Evolutionary conservation across 1,140 invertebrate species (phyloP), one percentile per base, ranked within the genome.

Genomic region (Bombus confusus): DNA sequence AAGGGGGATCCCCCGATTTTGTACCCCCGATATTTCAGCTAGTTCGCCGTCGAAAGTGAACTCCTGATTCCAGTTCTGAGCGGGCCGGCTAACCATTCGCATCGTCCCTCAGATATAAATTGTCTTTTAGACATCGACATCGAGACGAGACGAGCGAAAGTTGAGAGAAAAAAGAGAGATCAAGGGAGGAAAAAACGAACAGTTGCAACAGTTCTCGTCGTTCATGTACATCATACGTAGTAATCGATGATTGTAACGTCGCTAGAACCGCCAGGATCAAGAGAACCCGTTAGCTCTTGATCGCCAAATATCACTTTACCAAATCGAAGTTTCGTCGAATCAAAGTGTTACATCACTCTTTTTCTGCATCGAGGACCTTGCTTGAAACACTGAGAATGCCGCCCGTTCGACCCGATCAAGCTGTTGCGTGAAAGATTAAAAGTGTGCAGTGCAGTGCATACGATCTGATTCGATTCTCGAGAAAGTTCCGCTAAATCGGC

Each of bases 51-150:
- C 73, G 83, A 80, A 88, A 88, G 88, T 77, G 80, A 80, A 85
- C 80, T 64, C 69, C 69, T 37, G 84, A 80, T 88, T 87, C 91
- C 92, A 94, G 94, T 94, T 92, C 91, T 88, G 91, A 88, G 91
- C 92, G 93, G 91, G 91, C 92, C 91, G 91, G 88, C 92, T 87
- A 86, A 91, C 83, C 91, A 92, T 88, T 90, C 92, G 92, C 92
- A 94, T 88, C 59, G 62, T 71, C 31, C 39, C 47, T 41, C 28
- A n/a, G 69, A 72, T 3, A 41, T n/a, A 41, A 10, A n/a, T 13
- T 28, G 47, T 64, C 31, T 47, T 39, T 34, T n/a, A 52, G 13
- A 71, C n/a, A n/a, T 34, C 31, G 25, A 52, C 31, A 37, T 62
- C 83, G 31, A 28, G 31, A 28, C 52, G 59, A 79, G 39, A 9